phyloP scores from a whole-genome alignment of 2,113 vertebrate genomes.

The Climacteris rufus region DNA sequence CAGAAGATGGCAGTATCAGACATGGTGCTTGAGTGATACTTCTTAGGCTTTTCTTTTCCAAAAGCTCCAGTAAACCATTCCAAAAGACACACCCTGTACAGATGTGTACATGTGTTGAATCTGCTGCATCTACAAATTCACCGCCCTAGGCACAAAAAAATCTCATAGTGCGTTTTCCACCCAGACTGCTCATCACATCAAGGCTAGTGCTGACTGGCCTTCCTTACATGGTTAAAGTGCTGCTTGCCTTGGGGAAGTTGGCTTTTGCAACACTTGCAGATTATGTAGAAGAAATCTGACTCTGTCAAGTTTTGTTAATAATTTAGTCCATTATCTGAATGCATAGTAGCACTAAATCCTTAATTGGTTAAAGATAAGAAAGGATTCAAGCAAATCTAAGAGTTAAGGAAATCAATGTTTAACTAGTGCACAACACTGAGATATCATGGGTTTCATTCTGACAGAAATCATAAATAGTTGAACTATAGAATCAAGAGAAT shows the following conservation, averaged over 20 bases:
- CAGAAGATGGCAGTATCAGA: neutral
- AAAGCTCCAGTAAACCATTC: neutral
- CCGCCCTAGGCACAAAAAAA: neutral
- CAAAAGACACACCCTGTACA: neutral
- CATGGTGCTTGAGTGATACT: neutral
- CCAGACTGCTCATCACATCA: neutral
- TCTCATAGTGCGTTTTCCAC: neutral
- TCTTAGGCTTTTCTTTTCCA: neutral
- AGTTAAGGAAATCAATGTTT: neutral
- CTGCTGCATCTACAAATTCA: neutral
- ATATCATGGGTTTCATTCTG: neutral
- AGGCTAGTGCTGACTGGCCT: slow-evolving; percentile 8
- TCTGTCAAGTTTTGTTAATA: neutral
- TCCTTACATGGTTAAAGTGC: neutral
- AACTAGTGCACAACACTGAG: neutral
- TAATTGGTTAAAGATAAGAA: neutral
- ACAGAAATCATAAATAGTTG: neutral
- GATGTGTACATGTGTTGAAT: neutral
- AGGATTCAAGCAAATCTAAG: neutral
- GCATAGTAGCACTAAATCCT: neutral
- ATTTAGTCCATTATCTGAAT: slow-evolving; percentile 30
- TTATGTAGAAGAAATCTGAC: neutral
- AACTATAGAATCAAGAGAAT: neutral
- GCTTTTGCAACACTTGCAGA: slow-evolving; percentile 19
- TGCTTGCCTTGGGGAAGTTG: neutral